Evolutionary conservation across 2,797 vertebrate species (phyloP), one percentile per base, ranked within the genome.

Genomic region (Threskiornis aethiopicus): DNA sequence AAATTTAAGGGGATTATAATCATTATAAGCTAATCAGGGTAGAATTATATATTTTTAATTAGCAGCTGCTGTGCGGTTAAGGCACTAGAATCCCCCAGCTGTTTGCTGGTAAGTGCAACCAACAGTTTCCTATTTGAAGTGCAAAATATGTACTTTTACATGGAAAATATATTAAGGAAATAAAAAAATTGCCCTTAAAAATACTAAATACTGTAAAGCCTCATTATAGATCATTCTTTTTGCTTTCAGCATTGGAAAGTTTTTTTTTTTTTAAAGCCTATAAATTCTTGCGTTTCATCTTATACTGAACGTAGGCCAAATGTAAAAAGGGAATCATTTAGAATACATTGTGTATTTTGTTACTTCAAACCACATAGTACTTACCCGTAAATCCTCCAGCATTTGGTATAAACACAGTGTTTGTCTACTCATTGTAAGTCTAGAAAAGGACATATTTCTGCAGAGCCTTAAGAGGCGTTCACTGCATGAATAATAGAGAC

Each of bases 21-120:
- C 90, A 91, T 97, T 87, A 96, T 55, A 95, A 89, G 49, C 67
- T 91, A 96, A 97, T 97, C 93, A 96, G 88, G 81, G 49, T 70
- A 77, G 89, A 90, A 94, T 96, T 94, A 96, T 94, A 93, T 92
- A 93, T 91, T 86, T 97, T 96, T 97, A 98, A 98, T 97, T 97
- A 97, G 95, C 95, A 97, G 97, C 96, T 96, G 90, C 93, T 96
- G 90, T 92, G 96, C 42, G 85, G 89, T 93, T 96, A 75, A 86
- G 89, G 93, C 92, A 86, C 44, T 44, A 76, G 81, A 82, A 85
- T 39, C 66, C 79, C 57, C 95, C 96, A 96, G 97, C 96, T 96
- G 91, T 96, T 93, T 96, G 93, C 84, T 80, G 72, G 64, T 83
- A 95, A 97, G 78, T 72, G 70, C 91, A 93, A 97, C 84, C 71